These are phyloP conservation scores for Stratiomys singularior DNA, from an alignment of 2,888 invertebrate genomes.

Conservation along the genomic window DNA sequence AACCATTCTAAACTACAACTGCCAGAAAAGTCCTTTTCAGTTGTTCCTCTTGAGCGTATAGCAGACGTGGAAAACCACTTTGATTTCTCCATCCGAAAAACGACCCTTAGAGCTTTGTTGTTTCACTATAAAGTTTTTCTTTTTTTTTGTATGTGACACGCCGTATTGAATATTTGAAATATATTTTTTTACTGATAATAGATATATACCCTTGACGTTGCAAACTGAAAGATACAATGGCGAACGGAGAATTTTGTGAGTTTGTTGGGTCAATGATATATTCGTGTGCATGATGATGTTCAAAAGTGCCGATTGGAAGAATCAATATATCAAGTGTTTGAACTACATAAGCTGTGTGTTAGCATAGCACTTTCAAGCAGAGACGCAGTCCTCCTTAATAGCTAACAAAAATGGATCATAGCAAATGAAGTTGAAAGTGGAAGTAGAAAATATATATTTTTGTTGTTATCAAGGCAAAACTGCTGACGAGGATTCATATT, in stretches of 20 bases:
- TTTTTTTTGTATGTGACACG: neutral
- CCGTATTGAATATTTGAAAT: neutral
- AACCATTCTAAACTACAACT: neutral
- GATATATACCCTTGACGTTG: neutral
- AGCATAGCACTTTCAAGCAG: no score
- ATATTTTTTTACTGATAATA: neutral
- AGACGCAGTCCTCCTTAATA: no score
- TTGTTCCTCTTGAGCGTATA: neutral
- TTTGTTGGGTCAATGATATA: no score
- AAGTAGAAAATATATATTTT: no score
- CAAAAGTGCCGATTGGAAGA: no score
- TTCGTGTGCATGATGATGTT: no score
- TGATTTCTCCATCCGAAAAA: conserved; percentile 25
- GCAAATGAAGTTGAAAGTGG: no score
- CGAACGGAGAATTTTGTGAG: neutral
- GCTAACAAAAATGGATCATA: no score
- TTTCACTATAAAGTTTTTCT: neutral
- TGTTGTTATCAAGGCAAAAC: no score
- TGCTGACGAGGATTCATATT: no score
- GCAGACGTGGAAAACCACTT: neutral
- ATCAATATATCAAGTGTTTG: no score
- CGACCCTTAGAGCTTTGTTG: neutral
- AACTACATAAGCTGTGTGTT: no score
- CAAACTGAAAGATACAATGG: neutral
- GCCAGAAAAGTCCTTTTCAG: neutral